Conservation (phyloP, 1,140 invertebrate genomes). For the Bilobella aurantiaca region DNA sequence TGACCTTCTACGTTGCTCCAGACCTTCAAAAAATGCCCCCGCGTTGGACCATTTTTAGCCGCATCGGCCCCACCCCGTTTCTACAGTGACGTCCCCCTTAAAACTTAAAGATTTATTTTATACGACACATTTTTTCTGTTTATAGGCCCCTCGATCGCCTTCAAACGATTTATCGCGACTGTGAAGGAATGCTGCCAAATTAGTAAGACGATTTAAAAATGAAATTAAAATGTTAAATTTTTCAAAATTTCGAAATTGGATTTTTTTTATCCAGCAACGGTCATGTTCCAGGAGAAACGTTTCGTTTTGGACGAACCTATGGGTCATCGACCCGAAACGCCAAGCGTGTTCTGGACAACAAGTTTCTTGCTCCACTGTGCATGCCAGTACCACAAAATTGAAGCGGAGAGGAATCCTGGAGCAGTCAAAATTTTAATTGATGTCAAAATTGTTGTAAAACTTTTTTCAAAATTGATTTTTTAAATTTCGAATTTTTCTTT, state of each 20-base stretch:
- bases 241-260: background rate
- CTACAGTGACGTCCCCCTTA: no score
- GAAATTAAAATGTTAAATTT: background rate
- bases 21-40: background rate
- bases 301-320: constrained; percentile 27
- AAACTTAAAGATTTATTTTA: constrained; percentile 8
- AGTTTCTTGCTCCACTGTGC: constrained; percentile 15
- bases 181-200: constrained; percentile 31
- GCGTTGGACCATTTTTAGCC: no score
- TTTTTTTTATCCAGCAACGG: constrained; percentile 9
- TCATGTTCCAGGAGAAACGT: constrained; percentile 29
- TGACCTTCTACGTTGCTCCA: no score
- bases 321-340: constrained; percentile 28
- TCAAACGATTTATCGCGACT: constrained; percentile 24
- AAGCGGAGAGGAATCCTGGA: no score
- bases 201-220: constrained; percentile 17
- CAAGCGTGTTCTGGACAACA: constrained; percentile 13
- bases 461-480: background rate
- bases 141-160: constrained; percentile 15
- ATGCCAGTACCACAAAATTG: constrained; percentile 14
- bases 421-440: no score
- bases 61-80: no score
- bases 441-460: background rate
- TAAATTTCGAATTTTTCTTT: background rate
- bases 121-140: background rate